phyloP scores from a whole-genome alignment of 2,888 invertebrate species.

The Oxycera nigricornis region DNA sequence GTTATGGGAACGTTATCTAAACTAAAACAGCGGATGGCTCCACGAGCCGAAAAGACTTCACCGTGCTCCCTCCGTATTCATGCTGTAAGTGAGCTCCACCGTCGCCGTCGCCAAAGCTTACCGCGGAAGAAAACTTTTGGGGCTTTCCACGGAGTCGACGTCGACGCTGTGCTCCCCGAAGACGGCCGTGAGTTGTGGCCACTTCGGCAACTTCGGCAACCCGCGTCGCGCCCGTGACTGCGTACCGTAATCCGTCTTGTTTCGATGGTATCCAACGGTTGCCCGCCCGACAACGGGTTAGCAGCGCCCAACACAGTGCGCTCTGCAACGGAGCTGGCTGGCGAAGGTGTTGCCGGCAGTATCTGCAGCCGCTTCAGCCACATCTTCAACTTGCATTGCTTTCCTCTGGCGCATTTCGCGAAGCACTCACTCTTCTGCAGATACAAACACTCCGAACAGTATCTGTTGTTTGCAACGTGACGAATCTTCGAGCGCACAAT shows the following conservation, averaged over 20 bases:
- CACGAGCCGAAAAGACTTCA: constrained; percentile 33
- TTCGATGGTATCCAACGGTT: constrained; percentile 1
- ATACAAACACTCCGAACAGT: not conserved
- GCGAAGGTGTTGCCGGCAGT: constrained; percentile 17
- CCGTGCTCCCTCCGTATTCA: constrained; percentile 7
- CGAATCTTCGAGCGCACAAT: not conserved
- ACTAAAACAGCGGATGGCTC: constrained; percentile 34
- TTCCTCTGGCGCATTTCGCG: too few species aligned
- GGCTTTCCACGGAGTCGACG: constrained; percentile 29
- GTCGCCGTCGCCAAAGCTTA: constrained; percentile 30
- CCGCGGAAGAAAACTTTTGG: constrained; percentile 34
- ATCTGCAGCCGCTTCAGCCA: not conserved
- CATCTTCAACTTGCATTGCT: too few species aligned
- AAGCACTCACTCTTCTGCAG: too few species aligned
- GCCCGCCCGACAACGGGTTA: constrained; percentile 29
- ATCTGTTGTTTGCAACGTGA: not conserved
- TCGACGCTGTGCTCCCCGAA: constrained; percentile 21
- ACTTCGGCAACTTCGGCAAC: constrained; percentile 20
- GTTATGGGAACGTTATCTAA: constrained; percentile 32
- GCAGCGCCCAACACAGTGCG: constrained; percentile 5
- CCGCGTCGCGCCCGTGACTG: not conserved
- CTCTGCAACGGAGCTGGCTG: constrained; percentile 3
- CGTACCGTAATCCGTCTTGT: constrained; percentile 14
- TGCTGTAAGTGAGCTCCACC: constrained; percentile 25
- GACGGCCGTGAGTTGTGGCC: not conserved